Evolutionary conservation across 2,797 vertebrate genomes (phyloP), one percentile per base, ranked within the genome.

Genomic region (Poeciliopsis infans): DNA sequence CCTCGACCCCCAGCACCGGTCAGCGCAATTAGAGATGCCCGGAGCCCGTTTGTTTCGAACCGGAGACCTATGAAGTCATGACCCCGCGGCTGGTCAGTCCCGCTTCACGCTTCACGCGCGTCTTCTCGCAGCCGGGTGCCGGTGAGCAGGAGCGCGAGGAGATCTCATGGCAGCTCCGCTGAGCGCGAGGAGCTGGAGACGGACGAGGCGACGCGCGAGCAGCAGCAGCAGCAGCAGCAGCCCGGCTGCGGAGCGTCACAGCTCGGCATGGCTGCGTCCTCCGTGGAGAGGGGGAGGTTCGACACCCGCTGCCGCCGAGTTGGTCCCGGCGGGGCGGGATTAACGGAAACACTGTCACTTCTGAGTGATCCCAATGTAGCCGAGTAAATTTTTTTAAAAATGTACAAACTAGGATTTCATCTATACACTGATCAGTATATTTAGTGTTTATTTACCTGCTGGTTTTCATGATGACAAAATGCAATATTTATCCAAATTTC

Each of bases 251-350:
- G 83, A 85, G 85, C 77, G 89, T 73, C 83, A 76, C 23, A 46
- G 79, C 79, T 76, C 87, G 81, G 86, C 86, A 74, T 85, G 85
- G 86, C 83, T 69, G 83, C 78, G 84, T 86, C 87, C 90, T 79
- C 84, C 18, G 80, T 74, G 85, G 81, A 75, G 83, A 57, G 70
- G 43, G 83, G 87, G 66, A 43, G 76, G 83, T 83, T 79, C 69
- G 83, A 77, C 78, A 77, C 81, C 69, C 18, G 75, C 83, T 76
- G 72, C 83, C 76, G 75, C 2, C 82, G 45, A 55, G 25, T 55
- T 55, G 77, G 89, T 83, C 88, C 88, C 88, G 81, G 88, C 46
- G 88, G 85, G 88, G 92, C 76, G 85, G 85, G 85, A 88, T 71
- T 70, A 64, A 28, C 28, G 36, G 36, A 90, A 72, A n/a, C 53